Evolutionary conservation across 2,797 vertebrate genomes (phyloP), one percentile per base, ranked within the genome.

Genomic region (Channa striata): DNA sequence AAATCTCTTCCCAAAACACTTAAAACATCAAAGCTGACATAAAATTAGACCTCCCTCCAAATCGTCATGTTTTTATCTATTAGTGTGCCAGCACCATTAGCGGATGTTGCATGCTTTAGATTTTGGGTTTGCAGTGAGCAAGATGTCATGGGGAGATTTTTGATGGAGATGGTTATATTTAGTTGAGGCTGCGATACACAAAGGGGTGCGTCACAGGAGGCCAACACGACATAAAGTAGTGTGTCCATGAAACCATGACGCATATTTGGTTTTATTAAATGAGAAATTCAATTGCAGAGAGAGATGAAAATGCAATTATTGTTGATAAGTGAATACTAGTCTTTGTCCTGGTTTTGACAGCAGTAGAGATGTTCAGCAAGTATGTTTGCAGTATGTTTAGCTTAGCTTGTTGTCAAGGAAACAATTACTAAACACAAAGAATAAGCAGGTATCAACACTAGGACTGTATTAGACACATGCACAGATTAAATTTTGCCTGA

Each of bases 21-120:
- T 70, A 30, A 23, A 63, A 74, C 79, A 80, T 87, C 83, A 87
- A 87, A 85, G 75, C 75, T 60, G 60, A 30, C n/a, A 37, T 56
- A 65, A 57, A 77, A 74, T 85, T 76, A 83, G 73, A 63, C 73
- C 47, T 49, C 51, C 59, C 48, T 78, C 81, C 68, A 84, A 87
- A 72, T 63, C n/a, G 73, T 62, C 58, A 68, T 77, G 66, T 63
- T 48, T 72, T 74, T 68, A 82, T 82, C 79, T 75, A 4, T 59
- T 20, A 62, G 39, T 34, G 49, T 58, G 82, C 76, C 51, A 60
- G 11, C 37, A 23, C 56, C 48, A 75, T 77, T 75, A 82, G 65
- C 34, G 54, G 42, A 60, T 53, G 58, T 69, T 56, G 68, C 62
- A 66, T 42, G 70, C 37, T 61, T 77, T 47, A 10, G 20, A 56